These are phyloP conservation scores for Mareca strepera DNA, from an alignment of 2,797 vertebrate species.

Conservation along the genomic window DNA sequence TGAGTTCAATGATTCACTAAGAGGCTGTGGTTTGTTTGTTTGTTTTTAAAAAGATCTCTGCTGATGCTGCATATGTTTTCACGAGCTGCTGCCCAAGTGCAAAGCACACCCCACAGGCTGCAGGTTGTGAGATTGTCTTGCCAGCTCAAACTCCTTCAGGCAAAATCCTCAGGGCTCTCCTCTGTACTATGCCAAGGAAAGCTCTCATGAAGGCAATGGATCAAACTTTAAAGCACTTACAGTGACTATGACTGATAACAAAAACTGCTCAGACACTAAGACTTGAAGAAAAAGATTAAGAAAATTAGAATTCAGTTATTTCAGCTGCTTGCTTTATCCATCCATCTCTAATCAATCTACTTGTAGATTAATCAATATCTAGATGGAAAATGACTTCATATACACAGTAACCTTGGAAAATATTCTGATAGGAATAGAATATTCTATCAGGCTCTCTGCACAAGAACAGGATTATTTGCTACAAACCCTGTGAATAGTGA, in stretches of 20 bases:
- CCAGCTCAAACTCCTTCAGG: background rate
- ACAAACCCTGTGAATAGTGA: background rate
- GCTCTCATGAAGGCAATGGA: background rate
- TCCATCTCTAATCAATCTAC: background rate
- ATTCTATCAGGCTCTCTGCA: background rate
- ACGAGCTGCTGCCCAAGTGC: background rate
- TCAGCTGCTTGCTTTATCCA: background rate
- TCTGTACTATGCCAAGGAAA: background rate
- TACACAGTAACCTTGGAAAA: background rate
- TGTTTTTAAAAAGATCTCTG: background rate
- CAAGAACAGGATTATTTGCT: background rate
- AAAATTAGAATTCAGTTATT: background rate
- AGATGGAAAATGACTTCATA: background rate
- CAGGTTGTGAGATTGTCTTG: background rate
- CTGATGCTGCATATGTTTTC: background rate
- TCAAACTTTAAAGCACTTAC: background rate
- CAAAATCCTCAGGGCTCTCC: background rate
- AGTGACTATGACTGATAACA: accelerated
- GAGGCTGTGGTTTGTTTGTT: background rate
- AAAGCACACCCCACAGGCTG: background rate
- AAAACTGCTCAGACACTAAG: background rate
- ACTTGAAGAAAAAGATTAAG: background rate
- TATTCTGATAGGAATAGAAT: background rate
- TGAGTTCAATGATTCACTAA: slow-evolving; percentile 16
- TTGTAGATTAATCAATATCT: background rate